A percentile compares a stretch with the other conserved stretches of the same genome.
phyloP scores from a whole-genome alignment of 2,888 invertebrate genomes.

The Drosophila lutescens region DNA sequence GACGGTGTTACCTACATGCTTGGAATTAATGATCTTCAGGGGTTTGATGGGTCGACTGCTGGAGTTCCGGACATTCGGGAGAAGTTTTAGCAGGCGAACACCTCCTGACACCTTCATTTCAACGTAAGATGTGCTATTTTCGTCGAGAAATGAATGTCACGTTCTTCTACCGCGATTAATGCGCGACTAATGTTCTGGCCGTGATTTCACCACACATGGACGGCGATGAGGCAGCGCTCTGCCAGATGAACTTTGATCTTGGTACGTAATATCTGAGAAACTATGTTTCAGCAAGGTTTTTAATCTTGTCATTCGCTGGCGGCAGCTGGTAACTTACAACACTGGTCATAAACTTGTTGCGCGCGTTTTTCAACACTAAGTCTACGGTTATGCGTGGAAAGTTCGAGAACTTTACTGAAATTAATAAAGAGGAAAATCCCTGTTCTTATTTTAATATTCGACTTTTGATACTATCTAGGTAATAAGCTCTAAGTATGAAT shows the following conservation, averaged over 20 bases:
- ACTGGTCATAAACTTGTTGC: slow-evolving; percentile 4
- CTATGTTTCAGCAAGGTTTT: slow-evolving; percentile 23
- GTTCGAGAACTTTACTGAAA: background rate
- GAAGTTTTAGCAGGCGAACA: slow-evolving; percentile 33
- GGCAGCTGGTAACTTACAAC: background rate
- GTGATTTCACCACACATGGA: slow-evolving; percentile 45
- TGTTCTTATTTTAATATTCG: background rate
- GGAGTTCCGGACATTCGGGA: slow-evolving; percentile 20
- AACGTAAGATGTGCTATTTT: background rate
- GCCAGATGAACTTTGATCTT: slow-evolving; percentile 46
- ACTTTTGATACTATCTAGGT: background rate
- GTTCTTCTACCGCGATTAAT: background rate
- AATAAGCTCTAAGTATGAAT: background rate
- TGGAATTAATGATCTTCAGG: slow-evolving; percentile 46
- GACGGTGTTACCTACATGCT: slow-evolving; percentile 53
- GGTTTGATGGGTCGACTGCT: slow-evolving; percentile 43
- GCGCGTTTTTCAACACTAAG: slow-evolving; percentile 18
- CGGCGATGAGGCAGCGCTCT: slow-evolving; percentile 14
- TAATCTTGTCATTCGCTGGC: slow-evolving; percentile 17
- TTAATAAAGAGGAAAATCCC: background rate
- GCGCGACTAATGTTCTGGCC: slow-evolving; percentile 10
- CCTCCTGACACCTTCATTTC: slow-evolving; percentile 45
- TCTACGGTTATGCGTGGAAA: background rate
- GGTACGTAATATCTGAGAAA: slow-evolving; percentile 18
- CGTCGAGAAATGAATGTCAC: slow-evolving; percentile 19